Percentiles rank a stretch among this genome's conserved stretches.
These are phyloP conservation scores for Antidorcas marsupialis DNA, from an alignment of 2,113 vertebrate species.

Conservation along the genomic window DNA sequence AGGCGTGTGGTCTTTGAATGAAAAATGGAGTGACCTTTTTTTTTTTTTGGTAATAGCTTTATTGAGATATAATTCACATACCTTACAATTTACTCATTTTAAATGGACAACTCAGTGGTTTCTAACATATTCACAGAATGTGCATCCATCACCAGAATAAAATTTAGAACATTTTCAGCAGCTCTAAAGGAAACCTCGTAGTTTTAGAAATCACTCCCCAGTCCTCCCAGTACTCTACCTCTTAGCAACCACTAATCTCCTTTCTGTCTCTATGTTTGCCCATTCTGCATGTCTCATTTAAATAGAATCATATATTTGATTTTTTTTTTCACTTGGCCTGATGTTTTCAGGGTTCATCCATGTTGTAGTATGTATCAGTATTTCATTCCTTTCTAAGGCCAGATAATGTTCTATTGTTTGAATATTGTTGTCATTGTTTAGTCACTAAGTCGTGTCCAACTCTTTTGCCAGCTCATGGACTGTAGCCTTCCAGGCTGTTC, in stretches of 20 bases:
- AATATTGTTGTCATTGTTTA: background rate
- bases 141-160: background rate
- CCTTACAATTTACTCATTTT: background rate
- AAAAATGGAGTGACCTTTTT: background rate
- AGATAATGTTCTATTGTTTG: background rate
- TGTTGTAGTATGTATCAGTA: background rate
- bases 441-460: background rate
- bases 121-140: background rate
- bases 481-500: background rate
- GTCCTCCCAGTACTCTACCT: background rate
- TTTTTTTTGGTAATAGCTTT: background rate
- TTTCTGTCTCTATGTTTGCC: background rate
- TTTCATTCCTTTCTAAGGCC: background rate
- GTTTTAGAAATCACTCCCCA: background rate
- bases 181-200: background rate
- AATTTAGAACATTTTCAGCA: background rate
- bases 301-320: background rate
- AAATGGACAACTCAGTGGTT: background rate
- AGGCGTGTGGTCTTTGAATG: background rate
- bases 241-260: background rate
- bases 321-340: background rate
- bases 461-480: background rate
- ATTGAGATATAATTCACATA: background rate
- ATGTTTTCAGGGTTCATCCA: background rate
- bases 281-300: background rate